Evolutionary conservation across 2,113 vertebrate genomes (phyloP).

Genomic region (Mastomys natalensis): DNA sequence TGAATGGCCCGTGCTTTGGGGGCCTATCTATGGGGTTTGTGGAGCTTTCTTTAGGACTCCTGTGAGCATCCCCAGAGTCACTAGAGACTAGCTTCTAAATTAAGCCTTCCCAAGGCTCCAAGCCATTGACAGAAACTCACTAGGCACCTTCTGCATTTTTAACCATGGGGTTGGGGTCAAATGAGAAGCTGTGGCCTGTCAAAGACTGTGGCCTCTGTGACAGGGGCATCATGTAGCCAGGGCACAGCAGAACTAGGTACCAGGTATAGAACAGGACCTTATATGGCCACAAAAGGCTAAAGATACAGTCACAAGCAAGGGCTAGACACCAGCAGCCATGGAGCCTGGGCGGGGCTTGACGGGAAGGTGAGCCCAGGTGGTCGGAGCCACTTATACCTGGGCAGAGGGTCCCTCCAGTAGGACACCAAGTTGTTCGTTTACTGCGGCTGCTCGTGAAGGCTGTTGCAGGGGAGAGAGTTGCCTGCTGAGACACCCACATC

Average conservation of each 20-base stretch:
- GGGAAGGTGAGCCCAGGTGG: background rate
- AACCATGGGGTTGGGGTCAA: background rate
- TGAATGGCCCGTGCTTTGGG: background rate
- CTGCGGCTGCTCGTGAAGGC: background rate
- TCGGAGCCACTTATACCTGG: background rate
- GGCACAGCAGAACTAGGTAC: background rate
- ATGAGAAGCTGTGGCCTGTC: background rate
- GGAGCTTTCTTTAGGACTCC: background rate
- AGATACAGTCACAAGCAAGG: background rate
- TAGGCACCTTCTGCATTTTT: too few species aligned
- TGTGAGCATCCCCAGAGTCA: background rate
- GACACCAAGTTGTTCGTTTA: background rate
- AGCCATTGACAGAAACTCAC: background rate
- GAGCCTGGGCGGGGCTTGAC: accelerated
- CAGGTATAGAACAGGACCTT: background rate
- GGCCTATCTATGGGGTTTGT: background rate
- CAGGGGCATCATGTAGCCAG: background rate
- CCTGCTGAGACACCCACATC: background rate
- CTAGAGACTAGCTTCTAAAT: background rate
- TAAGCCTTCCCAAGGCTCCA: background rate
- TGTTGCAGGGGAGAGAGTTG: background rate
- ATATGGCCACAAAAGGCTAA: background rate
- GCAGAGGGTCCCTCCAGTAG: background rate
- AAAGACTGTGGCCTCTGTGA: background rate
- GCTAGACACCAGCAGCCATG: background rate